Conservation (phyloP, 2,888 invertebrate species). For the Cryptus viduatorius region DNA sequence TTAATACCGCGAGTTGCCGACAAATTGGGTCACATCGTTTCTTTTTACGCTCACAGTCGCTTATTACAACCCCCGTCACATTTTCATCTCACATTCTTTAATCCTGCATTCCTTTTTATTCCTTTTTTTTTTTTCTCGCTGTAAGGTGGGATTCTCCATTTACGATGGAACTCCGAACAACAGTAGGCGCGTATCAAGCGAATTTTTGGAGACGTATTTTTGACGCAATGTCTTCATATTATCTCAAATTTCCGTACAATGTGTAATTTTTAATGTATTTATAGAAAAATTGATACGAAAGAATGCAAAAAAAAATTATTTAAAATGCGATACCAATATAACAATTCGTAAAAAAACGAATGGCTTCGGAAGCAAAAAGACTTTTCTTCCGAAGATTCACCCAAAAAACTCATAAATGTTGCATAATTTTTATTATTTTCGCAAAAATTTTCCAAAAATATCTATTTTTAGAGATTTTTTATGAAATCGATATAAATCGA, state of each 20-base stretch:
- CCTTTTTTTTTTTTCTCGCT: background rate
- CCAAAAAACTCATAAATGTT: background rate
- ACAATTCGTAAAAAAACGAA: too few species aligned
- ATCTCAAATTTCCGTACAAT: too few species aligned
- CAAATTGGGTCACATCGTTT: constrained; percentile 35
- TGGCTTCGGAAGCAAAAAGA: too few species aligned
- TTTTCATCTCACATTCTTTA: constrained; percentile 4
- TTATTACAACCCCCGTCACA: constrained; percentile 9
- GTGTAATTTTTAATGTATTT: background rate
- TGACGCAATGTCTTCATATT: too few species aligned
- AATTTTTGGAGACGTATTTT: too few species aligned
- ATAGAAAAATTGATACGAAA: background rate
- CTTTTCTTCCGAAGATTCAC: background rate
- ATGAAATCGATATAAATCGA: too few species aligned
- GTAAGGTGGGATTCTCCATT: background rate
- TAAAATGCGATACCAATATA: background rate
- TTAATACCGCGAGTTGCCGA: constrained; percentile 12
- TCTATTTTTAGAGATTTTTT: too few species aligned
- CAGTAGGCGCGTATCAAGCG: too few species aligned
- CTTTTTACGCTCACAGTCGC: constrained; percentile 5
- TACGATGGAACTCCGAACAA: background rate
- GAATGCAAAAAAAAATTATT: background rate
- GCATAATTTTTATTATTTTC: background rate
- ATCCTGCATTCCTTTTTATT: background rate
- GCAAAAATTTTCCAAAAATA: too few species aligned